Evolutionary conservation across 2,888 invertebrate genomes (phyloP).

Genomic region (Arenicola marina): DNA sequence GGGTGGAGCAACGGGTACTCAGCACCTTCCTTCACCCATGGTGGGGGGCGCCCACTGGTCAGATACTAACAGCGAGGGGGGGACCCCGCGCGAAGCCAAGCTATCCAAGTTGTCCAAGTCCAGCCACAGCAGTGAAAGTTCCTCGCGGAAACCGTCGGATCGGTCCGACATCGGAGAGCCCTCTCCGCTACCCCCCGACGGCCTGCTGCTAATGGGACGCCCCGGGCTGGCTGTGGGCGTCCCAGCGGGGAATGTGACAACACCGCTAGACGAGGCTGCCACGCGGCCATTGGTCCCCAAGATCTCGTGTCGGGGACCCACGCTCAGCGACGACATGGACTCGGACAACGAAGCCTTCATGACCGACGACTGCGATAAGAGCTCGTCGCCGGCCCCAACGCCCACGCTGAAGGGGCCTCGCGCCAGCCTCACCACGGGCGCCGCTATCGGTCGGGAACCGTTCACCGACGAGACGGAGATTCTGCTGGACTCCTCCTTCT

Average conservation of each 20-base stretch:
- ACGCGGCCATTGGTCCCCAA: not conserved
- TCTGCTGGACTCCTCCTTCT: too few relatives aligned
- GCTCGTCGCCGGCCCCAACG: too few relatives aligned
- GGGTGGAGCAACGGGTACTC: too few relatives aligned
- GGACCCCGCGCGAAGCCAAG: not conserved
- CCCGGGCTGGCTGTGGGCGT: too few relatives aligned
- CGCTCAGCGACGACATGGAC: not conserved
- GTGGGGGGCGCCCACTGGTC: not conserved
- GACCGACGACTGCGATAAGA: not conserved
- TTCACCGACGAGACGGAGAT: too few relatives aligned
- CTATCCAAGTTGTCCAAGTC: not conserved
- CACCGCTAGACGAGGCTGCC: too few relatives aligned
- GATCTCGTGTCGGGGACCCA: not conserved
- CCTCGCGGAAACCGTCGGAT: not conserved
- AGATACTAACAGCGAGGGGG: not conserved
- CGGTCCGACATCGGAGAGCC: not conserved
- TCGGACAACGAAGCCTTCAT: slow-evolving; percentile 1
- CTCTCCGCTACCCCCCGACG: not conserved
- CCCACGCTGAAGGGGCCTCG: too few relatives aligned
- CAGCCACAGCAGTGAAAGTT: not conserved
- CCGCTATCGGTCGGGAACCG: too few relatives aligned
- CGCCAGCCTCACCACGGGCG: too few relatives aligned
- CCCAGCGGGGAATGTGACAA: too few relatives aligned
- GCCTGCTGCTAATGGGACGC: not conserved
- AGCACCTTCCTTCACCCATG: too few relatives aligned